phyloP scores from a whole-genome alignment of 2,888 invertebrate species.

The Amphipyra berbera region DNA sequence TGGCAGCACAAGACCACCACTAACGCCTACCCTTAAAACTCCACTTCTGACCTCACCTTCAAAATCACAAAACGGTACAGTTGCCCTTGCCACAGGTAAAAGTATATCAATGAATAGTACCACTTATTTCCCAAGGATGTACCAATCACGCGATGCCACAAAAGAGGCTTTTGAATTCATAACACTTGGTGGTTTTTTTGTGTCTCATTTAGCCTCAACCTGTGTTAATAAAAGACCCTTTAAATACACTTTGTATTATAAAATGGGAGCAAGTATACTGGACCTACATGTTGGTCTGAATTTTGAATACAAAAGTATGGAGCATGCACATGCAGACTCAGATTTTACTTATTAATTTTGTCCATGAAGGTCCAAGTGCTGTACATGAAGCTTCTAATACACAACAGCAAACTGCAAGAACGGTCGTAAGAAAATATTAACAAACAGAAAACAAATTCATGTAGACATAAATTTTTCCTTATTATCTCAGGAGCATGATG shows the following conservation, averaged over 20 bases:
- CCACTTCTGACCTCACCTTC: conserved; percentile 63
- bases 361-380: no score
- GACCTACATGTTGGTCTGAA: not conserved
- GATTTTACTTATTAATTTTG: not conserved
- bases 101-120: conserved; percentile 68
- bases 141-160: conserved; percentile 70
- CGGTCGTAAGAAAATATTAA: no score
- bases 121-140: conserved; percentile 67
- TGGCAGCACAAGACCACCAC: no score
- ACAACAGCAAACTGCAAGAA: no score
- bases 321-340: not conserved
- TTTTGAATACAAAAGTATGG: conserved; percentile 1
- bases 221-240: conserved; percentile 28
- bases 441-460: no score
- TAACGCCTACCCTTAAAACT: not conserved
- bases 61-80: conserved; percentile 58
- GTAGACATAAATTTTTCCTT: no score
- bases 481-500: no score
- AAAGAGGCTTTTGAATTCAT: conserved; percentile 63
- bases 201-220: conserved; percentile 31
- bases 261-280: conserved; percentile 33
- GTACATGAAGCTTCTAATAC: no score
- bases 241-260: conserved; percentile 9
- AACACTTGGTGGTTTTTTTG: conserved; percentile 55
- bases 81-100: conserved; percentile 71